These are phyloP conservation scores for Caranx melampygus DNA, from an alignment of 2,113 vertebrate genomes.

Conservation along the genomic window DNA sequence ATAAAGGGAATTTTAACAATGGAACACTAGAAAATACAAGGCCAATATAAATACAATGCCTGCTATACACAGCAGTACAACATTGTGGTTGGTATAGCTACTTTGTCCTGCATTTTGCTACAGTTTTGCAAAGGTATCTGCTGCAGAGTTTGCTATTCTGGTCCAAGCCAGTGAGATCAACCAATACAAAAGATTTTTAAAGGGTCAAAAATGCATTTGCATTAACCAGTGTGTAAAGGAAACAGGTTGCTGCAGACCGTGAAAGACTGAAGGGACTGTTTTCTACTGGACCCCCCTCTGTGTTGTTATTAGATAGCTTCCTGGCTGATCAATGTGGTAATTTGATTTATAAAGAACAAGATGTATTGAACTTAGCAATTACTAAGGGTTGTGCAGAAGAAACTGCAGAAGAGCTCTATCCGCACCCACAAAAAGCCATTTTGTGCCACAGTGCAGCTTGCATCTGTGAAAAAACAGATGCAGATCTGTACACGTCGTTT, in stretches of 20 bases:
- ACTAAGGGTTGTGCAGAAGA: conserved; percentile 58
- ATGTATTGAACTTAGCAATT: conserved; percentile 75
- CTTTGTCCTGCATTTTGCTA: neutral
- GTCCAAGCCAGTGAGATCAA: conserved; percentile 18
- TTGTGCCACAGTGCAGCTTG: conserved; percentile 50
- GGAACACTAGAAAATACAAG: neutral
- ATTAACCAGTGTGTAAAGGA: conserved; percentile 47
- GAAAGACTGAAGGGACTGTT: conserved; percentile 67
- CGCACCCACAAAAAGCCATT: conserved; percentile 54
- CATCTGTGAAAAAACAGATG: conserved; percentile 57
- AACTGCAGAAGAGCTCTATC: conserved; percentile 52
- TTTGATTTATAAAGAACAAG: conserved; percentile 79
- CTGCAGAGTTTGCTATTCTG: neutral
- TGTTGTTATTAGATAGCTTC: conserved; percentile 69
- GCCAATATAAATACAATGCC: neutral
- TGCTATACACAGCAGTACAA: neutral
- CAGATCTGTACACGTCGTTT: conserved; percentile 36
- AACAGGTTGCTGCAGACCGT: conserved; percentile 60
- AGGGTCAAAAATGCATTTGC: conserved; percentile 43
- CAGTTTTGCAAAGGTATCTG: neutral
- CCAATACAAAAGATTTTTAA: conserved; percentile 19
- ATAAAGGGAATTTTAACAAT: neutral
- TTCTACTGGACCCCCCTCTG: conserved; percentile 51
- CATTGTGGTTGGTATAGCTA: neutral
- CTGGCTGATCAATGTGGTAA: conserved; percentile 76